Percentiles rank a stretch among this genome's conserved stretches.
phyloP scores from a whole-genome alignment of 1,140 invertebrate genomes.

The Sarcophaga peregrina region DNA sequence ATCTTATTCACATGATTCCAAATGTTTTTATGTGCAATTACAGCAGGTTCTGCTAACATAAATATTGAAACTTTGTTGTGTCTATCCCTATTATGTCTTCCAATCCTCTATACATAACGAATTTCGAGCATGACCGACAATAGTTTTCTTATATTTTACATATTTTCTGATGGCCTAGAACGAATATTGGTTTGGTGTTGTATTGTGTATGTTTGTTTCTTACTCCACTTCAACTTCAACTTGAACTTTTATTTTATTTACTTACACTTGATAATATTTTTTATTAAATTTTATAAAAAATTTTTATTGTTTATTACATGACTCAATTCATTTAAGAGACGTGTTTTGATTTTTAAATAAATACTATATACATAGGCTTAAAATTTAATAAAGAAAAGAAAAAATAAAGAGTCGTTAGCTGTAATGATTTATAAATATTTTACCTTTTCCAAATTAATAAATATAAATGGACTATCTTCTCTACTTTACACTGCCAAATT shows the following conservation, averaged over 20 bases:
- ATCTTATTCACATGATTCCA: no score
- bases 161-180: not conserved
- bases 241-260: slow-evolving; percentile 12
- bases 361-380: not conserved
- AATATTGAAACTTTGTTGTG: no score
- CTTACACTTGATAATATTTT: not conserved
- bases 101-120: no score
- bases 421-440: not conserved
- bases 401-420: no score
- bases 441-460: not conserved
- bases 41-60: no score
- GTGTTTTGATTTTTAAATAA: slow-evolving; percentile 14
- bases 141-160: not conserved
- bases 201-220: not conserved
- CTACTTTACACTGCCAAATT: not conserved
- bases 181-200: not conserved
- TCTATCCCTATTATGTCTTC: no score
- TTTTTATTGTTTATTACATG: slow-evolving; percentile 5
- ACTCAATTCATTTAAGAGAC: not conserved
- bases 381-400: no score
- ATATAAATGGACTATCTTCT: not conserved
- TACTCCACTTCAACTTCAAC: not conserved
- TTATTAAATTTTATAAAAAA: not conserved
- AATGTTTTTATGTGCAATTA: no score
- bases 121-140: no score